These are phyloP conservation scores for Silurus asotus DNA, from an alignment of 2,113 vertebrate genomes.

Conservation along the genomic window DNA sequence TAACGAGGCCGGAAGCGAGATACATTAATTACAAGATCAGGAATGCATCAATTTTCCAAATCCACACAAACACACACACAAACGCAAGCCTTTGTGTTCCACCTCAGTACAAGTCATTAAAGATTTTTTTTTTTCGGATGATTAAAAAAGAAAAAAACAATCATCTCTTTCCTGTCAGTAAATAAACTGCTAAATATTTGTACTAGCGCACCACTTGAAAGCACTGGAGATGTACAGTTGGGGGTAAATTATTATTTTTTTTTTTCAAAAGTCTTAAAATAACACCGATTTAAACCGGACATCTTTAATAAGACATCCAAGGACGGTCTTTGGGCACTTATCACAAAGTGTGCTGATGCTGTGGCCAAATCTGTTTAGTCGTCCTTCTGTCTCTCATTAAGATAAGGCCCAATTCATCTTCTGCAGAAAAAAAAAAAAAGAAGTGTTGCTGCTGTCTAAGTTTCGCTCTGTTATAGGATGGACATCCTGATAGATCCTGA, in stretches of 20 bases:
- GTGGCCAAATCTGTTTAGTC: conserved; percentile 50
- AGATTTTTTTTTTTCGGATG: conserved; percentile 18
- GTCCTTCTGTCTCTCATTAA: conserved; percentile 43
- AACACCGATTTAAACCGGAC: conserved; percentile 13
- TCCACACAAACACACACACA: too few relatives aligned
- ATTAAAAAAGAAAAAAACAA: conserved; percentile 1
- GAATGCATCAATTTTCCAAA: conserved; percentile 41
- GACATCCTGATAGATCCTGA: conserved; percentile 6
- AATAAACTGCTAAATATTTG: not conserved
- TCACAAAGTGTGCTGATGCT: conserved; percentile 48
- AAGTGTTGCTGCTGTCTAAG: not conserved
- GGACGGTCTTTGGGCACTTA: conserved; percentile 40
- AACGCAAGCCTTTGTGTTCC: conserved; percentile 10
- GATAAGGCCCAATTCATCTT: conserved; percentile 52
- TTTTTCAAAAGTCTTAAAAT: conserved; percentile 22
- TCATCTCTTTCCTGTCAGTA: not conserved
- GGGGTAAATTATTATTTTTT: too few relatives aligned
- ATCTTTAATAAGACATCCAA: conserved; percentile 39
- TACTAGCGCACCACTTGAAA: not conserved
- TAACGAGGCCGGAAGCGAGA: conserved; percentile 42
- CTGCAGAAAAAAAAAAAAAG: not conserved
- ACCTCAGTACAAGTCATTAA: conserved; percentile 28
- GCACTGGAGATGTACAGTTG: too few relatives aligned
- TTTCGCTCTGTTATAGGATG: not conserved
- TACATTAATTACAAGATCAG: conserved; percentile 49